These are phyloP conservation scores for Seriola quinqueradiata DNA, from an alignment of 2,113 vertebrate species.

Conservation along the genomic window DNA sequence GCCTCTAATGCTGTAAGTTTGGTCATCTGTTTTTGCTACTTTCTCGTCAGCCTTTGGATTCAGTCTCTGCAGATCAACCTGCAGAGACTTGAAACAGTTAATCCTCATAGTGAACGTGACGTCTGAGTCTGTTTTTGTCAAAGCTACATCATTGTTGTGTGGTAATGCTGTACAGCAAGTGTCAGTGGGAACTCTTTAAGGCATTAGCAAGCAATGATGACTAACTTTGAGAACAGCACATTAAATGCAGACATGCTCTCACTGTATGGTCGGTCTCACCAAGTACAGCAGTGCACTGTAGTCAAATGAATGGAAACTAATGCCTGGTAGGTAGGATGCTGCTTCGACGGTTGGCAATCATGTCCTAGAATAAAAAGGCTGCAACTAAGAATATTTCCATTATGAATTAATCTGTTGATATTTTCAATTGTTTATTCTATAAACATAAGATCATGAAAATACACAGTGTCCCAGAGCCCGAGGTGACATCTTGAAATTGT, in stretches of 20 bases:
- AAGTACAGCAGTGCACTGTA: neutral
- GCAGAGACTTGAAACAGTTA: slow-evolving; percentile 13
- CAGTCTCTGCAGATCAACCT: neutral
- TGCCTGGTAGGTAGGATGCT: neutral
- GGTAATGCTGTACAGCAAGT: neutral
- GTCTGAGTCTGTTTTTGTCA: neutral
- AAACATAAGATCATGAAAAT: neutral
- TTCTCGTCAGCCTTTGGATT: neutral
- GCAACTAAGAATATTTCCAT: neutral
- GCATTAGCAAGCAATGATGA: neutral
- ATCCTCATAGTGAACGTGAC: neutral
- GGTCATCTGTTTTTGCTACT: neutral
- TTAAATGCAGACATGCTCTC: slow-evolving; percentile 16
- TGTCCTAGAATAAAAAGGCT: neutral
- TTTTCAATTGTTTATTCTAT: neutral
- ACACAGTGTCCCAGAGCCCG: neutral
- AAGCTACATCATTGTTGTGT: neutral
- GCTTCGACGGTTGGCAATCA: neutral
- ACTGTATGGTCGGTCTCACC: slow-evolving; percentile 17
- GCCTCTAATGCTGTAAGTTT: neutral
- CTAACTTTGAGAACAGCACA: neutral
- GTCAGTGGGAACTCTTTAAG: neutral
- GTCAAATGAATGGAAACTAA: neutral
- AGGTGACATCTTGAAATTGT: neutral
- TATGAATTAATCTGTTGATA: neutral